A percentile compares a stretch with the other conserved stretches of the same genome.
These are phyloP conservation scores for Ispidina lecontei DNA, from an alignment of 2,797 vertebrate species.

Conservation along the genomic window DNA sequence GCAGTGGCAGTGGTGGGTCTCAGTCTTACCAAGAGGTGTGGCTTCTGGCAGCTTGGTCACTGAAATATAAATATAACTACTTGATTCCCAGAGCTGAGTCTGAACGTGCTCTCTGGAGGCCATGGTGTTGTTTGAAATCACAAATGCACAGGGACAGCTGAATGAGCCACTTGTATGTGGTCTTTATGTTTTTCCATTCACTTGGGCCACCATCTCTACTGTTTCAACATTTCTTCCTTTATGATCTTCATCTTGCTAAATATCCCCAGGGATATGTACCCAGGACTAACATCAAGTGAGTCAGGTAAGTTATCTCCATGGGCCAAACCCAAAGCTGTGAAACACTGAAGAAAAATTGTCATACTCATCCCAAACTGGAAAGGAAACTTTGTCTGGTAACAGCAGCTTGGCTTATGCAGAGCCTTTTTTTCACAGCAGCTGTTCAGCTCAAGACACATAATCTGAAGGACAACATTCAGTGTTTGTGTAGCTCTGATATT, in stretches of 20 bases:
- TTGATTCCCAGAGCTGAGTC: background rate
- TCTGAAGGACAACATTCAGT: background rate
- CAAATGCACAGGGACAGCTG: too few species aligned
- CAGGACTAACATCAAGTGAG: background rate
- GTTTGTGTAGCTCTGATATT: constrained; percentile 24
- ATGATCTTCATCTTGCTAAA: background rate
- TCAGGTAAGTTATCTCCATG: background rate
- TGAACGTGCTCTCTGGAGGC: rapidly evolving
- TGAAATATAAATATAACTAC: background rate
- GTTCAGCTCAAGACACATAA: background rate
- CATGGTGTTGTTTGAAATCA: background rate
- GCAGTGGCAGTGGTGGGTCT: background rate
- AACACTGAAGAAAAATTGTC: background rate
- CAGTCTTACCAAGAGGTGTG: background rate
- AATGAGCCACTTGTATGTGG: background rate
- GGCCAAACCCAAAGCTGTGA: background rate
- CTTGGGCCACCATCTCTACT: background rate
- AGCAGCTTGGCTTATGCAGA: background rate
- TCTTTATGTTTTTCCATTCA: background rate
- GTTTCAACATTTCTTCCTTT: background rate
- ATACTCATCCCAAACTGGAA: background rate
- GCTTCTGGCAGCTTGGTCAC: background rate
- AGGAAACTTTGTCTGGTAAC: background rate
- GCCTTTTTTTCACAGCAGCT: background rate
- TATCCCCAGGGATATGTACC: background rate